Percentiles rank a stretch among this genome's conserved stretches.
Conservation (phyloP, 2,113 vertebrate species). For the Camelus bactrianus region DNA sequence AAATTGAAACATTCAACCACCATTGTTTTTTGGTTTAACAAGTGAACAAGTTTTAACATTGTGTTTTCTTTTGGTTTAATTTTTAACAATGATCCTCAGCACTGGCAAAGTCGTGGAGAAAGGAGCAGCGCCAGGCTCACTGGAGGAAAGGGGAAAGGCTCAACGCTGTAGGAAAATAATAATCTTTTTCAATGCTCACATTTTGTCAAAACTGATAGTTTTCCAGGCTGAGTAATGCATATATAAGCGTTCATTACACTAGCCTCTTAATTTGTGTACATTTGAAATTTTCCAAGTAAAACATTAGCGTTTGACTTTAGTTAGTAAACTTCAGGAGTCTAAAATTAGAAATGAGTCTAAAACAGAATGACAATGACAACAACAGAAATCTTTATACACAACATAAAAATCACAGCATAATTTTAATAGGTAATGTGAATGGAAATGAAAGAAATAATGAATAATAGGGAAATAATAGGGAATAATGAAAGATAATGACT, state of each 20-base stretch:
- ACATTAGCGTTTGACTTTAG: neutral
- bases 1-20: neutral
- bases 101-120: neutral
- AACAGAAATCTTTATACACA: neutral
- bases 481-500: neutral
- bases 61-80: neutral
- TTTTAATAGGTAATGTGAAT: neutral
- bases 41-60: neutral
- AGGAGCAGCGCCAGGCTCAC: neutral
- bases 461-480: too few species aligned
- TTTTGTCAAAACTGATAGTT: neutral
- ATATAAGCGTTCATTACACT: neutral
- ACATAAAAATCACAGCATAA: neutral
- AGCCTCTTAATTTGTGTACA: neutral
- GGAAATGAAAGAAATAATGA: neutral
- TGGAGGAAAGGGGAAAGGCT: neutral
- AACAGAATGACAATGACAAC: neutral
- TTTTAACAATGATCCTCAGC: neutral
- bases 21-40: neutral
- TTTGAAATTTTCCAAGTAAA: neutral
- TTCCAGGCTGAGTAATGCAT: neutral
- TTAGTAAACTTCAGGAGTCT: neutral
- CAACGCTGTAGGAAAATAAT: neutral
- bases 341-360: neutral
- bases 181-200: neutral